Conservation (phyloP, 2,113 vertebrate genomes). For the Girardinichthys multiradiatus region DNA sequence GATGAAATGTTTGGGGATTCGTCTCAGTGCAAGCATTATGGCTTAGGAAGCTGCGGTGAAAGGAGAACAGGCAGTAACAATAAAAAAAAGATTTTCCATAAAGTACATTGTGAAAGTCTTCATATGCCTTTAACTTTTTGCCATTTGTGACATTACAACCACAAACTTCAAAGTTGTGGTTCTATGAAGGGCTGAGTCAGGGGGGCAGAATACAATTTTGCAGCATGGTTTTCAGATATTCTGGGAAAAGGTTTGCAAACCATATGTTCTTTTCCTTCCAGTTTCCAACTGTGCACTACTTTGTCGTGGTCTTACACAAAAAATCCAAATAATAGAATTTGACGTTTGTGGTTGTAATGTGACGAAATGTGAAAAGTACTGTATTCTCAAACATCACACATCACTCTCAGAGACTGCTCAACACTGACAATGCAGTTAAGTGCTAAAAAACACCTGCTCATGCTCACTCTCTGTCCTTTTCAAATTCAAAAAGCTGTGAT, state of each 20-base stretch:
- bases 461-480: slow-evolving; percentile 16
- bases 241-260: background rate
- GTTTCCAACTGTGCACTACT: background rate
- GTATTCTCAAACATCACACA: slow-evolving; percentile 25
- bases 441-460: slow-evolving; percentile 20
- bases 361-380: background rate
- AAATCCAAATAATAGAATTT: background rate
- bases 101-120: background rate
- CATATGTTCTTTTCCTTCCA: background rate
- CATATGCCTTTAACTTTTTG: background rate
- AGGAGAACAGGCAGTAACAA: slow-evolving; percentile 56
- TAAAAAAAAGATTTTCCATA: slow-evolving; percentile 42
- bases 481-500: slow-evolving; percentile 43
- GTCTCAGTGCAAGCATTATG: slow-evolving; percentile 65
- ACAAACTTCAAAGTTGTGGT: background rate
- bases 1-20: slow-evolving; percentile 40
- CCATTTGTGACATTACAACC: background rate
- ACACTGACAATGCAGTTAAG: slow-evolving; percentile 39
- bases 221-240: background rate
- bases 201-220: background rate
- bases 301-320: background rate
- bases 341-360: background rate
- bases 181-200: background rate
- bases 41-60: slow-evolving; percentile 41
- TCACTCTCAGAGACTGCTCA: slow-evolving; percentile 22